Evolutionary conservation across 2,113 vertebrate species (phyloP).

Genomic region (Sylvilagus bachmani): DNA sequence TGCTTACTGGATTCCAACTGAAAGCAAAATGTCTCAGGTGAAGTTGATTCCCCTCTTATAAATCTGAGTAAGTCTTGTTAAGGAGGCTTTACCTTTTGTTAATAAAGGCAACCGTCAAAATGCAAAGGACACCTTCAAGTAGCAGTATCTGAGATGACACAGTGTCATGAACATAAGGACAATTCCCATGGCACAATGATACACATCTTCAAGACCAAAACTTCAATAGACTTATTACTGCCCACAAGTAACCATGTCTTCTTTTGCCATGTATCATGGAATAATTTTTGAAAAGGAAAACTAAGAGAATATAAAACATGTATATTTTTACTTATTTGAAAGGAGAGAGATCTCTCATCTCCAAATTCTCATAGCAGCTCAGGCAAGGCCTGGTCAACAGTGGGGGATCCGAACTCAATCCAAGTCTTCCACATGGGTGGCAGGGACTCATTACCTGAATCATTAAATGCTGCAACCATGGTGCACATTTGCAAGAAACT

Average conservation of each 20-base stretch:
- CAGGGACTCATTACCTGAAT: too few species aligned
- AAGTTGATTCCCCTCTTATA: slow-evolving; percentile 10
- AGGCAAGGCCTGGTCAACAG: too few species aligned
- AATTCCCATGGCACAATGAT: neutral
- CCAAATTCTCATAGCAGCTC: too few species aligned
- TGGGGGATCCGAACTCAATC: too few species aligned
- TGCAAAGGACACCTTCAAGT: neutral
- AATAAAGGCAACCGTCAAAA: neutral
- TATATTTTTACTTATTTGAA: too few species aligned
- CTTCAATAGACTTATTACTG: neutral
- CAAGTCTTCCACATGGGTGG: too few species aligned
- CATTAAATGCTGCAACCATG: too few species aligned
- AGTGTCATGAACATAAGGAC: neutral
- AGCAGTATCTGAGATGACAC: neutral
- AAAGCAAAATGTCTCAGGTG: slow-evolving; percentile 22
- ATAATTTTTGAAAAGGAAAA: neutral
- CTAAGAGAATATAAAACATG: neutral
- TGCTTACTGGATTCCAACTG: neutral
- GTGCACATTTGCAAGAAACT: too few species aligned
- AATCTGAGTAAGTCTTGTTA: slow-evolving; percentile 36
- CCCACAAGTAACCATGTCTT: neutral
- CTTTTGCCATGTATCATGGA: neutral
- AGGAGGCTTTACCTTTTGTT: neutral
- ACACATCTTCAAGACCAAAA: neutral
- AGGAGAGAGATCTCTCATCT: too few species aligned